These are phyloP conservation scores for Rhizomys pruinosus DNA, from an alignment of 2,113 vertebrate species.

Conservation along the genomic window DNA sequence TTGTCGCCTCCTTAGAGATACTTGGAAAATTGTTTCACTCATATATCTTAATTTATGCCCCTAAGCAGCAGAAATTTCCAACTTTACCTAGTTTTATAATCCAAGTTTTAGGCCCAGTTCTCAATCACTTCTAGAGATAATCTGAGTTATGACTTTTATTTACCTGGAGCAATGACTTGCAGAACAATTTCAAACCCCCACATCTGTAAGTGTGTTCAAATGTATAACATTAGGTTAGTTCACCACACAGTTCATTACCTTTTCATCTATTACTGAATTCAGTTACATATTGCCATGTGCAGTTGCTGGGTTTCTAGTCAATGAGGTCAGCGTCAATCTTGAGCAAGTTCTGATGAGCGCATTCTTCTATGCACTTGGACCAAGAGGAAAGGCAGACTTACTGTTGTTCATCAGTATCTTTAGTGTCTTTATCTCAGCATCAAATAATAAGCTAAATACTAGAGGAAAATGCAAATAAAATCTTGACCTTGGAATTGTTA, in stretches of 20 bases:
- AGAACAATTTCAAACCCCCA: neutral
- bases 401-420: neutral
- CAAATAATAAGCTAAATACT: neutral
- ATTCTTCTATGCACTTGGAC: neutral
- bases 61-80: neutral
- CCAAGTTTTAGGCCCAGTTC: neutral
- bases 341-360: neutral
- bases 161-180: neutral
- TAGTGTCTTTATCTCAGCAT: neutral
- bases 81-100: neutral
- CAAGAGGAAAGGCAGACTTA: neutral
- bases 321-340: no score
- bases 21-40: conserved; percentile 45
- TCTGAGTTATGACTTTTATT: neutral
- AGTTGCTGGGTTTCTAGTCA: neutral
- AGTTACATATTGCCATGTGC: neutral
- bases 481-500: neutral
- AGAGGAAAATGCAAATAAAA: conserved; percentile 8
- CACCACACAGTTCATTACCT: neutral
- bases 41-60: neutral
- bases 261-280: neutral
- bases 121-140: neutral
- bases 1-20: neutral
- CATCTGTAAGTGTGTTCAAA: neutral
- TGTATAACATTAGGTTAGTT: neutral